Evolutionary conservation across 30 jellyfish, hydroid and myxozoan genomes (phyloP), one percentile per base, ranked within the genome.

Genomic region (Aurelia sp.): DNA sequence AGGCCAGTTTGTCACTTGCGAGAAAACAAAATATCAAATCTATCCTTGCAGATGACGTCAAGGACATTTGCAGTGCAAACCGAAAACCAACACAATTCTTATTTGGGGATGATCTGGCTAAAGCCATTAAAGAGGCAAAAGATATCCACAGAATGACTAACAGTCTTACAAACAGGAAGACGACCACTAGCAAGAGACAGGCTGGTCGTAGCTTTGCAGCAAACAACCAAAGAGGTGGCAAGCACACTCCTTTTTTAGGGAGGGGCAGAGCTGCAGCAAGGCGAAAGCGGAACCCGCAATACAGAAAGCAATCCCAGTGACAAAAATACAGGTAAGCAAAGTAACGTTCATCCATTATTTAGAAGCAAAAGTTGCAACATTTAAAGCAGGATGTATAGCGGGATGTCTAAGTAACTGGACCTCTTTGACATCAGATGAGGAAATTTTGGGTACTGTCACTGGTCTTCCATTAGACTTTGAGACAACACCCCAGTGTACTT

Each of bases 341-440:
- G 21, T 52, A 40, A 16, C 20, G 72, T 16, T 15, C 58, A 38
- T 1, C 16, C 13, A 18, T 47, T 5, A 13, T 52, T 21, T 52
- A 22, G 50, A 60, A 27, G 51, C 33, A n/a, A 78, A 61, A 60
- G 89, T 63, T 78, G 79, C 13, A 78, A 63, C 66, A 41, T 67
- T 68, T 63, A 58, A 68, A 30, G 88, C 86, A n/a, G 92, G 92
- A 8, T 58, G 78, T 18, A 67, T 82, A 21, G 13, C 79, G 27
- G 19, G 24, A 15, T 48, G 8, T 47, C 40, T 21, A 55, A 57
- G 27, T 63, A 8, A n/a, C 67, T 78, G 89, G 89, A 41, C 61
- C 30, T 13, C 22, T 16, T 16, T 59, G 27, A 78, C 85, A 11
- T 40, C 84, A n/a, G 89, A 61, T 38, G 19, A 33, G 31, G 81